Conservation (phyloP, 2,888 invertebrate genomes). For the Xanthia togata region DNA sequence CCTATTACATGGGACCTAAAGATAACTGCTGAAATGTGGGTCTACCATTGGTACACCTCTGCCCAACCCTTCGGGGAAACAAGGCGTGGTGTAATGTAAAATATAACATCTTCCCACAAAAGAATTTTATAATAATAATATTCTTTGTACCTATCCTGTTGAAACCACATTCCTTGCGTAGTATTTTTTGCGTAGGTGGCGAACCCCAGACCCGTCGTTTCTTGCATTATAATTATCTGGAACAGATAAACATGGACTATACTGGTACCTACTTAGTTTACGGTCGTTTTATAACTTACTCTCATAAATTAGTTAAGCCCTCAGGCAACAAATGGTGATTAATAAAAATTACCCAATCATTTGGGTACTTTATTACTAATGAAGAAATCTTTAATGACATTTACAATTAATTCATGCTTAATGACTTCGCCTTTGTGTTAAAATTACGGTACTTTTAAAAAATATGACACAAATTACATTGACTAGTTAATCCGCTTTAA, state of each 20-base stretch:
- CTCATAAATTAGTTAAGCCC: constrained; percentile 54
- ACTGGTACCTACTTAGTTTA: constrained; percentile 44
- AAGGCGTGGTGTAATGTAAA: no score
- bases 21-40: no score
- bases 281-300: constrained; percentile 50
- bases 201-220: constrained; percentile 67
- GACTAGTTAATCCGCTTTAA: background rate
- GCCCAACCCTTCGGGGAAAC: no score
- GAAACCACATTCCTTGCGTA: constrained; percentile 62
- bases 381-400: constrained; percentile 30
- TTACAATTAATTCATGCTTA: constrained; percentile 11
- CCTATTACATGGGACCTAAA: no score
- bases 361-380: constrained; percentile 21
- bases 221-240: constrained; percentile 71
- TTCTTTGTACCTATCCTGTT: constrained; percentile 50
- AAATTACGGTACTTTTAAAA: background rate
- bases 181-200: constrained; percentile 70
- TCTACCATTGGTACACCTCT: no score
- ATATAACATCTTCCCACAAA: constrained; percentile 18
- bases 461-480: background rate
- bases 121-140: constrained; percentile 41
- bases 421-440: background rate
- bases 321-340: constrained; percentile 25
- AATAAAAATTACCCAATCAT: constrained; percentile 39
- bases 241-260: constrained; percentile 69